Percentiles rank a stretch among this genome's conserved stretches.
phyloP scores from a whole-genome alignment of 2,797 vertebrate species.

The Sebastes paucispinis region DNA sequence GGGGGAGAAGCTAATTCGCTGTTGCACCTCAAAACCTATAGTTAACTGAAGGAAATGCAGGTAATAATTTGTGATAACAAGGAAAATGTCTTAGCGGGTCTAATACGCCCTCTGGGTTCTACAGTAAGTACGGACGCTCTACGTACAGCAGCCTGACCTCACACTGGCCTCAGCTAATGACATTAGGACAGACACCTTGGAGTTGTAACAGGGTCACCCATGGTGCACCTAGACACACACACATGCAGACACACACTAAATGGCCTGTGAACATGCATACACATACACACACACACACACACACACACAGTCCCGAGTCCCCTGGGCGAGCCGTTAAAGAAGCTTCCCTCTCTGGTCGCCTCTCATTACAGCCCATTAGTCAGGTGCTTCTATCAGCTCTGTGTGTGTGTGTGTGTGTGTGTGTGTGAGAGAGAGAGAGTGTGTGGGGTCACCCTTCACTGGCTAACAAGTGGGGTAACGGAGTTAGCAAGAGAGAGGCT shows the following conservation, averaged over 20 bases:
- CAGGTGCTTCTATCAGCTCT: constrained; percentile 82
- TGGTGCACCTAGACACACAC: constrained; percentile 57
- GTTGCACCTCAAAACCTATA: constrained; percentile 28
- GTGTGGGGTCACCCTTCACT: constrained; percentile 67
- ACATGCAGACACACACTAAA: constrained; percentile 41
- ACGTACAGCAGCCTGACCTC: constrained; percentile 84
- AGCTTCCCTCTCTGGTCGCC: constrained; percentile 86
- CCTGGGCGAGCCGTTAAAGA: constrained; percentile 83
- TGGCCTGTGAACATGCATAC: constrained; percentile 44
- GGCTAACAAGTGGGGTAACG: constrained; percentile 77
- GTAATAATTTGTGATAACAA: constrained; percentile 66
- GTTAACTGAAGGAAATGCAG: constrained; percentile 43
- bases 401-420: constrained; percentile 23
- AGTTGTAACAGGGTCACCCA: constrained; percentile 86
- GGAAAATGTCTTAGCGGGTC: constrained; percentile 32
- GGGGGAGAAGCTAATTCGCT: background rate
- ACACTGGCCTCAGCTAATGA: constrained; percentile 86
- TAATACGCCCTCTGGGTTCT: constrained; percentile 49
- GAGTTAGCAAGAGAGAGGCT: constrained; percentile 57
- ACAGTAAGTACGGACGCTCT: constrained; percentile 69
- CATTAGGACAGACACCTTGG: constrained; percentile 88
- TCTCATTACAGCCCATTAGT: constrained; percentile 93
- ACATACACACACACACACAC: constrained; percentile 77
- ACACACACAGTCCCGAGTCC: constrained; percentile 61
- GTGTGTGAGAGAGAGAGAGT: constrained; percentile 38